A percentile compares a stretch with the other conserved stretches of the same genome.
These are phyloP conservation scores for Marronus borbonicus DNA, from an alignment of 2,888 invertebrate species.

Conservation along the genomic window DNA sequence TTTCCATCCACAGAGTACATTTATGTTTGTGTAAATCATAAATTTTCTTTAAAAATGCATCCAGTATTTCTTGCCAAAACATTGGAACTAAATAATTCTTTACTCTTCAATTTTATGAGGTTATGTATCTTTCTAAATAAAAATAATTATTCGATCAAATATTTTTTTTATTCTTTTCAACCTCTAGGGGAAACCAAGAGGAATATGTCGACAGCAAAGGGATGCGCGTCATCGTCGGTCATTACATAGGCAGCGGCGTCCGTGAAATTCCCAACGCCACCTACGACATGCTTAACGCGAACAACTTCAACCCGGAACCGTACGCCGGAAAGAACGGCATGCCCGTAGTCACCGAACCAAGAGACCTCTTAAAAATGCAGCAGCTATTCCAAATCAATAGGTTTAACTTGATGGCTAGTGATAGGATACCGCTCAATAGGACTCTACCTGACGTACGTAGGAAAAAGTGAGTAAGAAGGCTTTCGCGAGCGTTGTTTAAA, in stretches of 20 bases:
- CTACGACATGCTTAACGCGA: slow-evolving; percentile 80
- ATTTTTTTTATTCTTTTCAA: not conserved
- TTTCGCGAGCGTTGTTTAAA: not conserved
- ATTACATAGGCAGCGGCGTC: slow-evolving; percentile 86
- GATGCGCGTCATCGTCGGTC: slow-evolving; percentile 90
- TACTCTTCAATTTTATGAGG: no score
- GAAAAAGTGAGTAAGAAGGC: slow-evolving; percentile 74
- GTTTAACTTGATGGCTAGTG: slow-evolving; percentile 91
- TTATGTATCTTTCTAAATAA: no score
- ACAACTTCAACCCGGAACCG: slow-evolving; percentile 82
- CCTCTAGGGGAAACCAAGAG: slow-evolving; percentile 75
- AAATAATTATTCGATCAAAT: no score
- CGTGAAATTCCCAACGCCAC: slow-evolving; percentile 80
- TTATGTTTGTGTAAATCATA: no score
- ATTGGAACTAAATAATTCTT: no score
- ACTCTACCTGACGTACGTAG: slow-evolving; percentile 88
- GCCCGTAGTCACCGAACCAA: slow-evolving; percentile 84
- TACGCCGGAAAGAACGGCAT: slow-evolving; percentile 86
- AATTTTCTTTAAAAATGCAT: no score
- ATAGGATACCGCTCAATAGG: slow-evolving; percentile 89
- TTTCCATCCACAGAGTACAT: no score
- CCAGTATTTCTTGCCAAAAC: no score
- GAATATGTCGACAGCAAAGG: slow-evolving; percentile 82
- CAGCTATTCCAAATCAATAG: slow-evolving; percentile 88
- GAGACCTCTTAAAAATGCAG: slow-evolving; percentile 83